A percentile compares a stretch with the other conserved stretches of the same genome.
Conservation (phyloP, 2,113 vertebrate genomes). For the Oncorhynchus masou region DNA sequence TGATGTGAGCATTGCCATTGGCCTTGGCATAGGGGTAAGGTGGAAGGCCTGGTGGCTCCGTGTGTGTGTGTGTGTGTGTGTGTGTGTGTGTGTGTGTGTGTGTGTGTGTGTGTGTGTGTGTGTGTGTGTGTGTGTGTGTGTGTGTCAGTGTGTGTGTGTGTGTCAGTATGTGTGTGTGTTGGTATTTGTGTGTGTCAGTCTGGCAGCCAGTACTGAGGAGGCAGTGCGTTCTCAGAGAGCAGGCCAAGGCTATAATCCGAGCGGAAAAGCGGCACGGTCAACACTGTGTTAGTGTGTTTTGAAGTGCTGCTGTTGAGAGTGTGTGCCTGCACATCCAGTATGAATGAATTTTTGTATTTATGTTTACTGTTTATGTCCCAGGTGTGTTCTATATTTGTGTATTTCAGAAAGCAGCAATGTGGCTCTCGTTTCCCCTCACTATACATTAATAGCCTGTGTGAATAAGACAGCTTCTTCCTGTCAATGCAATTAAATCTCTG, state of each 20-base stretch:
- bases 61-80: background rate
- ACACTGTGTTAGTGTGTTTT: background rate
- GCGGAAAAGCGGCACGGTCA: slow-evolving; percentile 12
- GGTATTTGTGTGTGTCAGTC: background rate
- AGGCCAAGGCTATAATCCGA: slow-evolving; percentile 16
- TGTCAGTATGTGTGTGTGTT: background rate
- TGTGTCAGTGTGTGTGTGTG: no score
- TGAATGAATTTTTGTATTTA: background rate
- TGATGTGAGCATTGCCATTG: background rate
- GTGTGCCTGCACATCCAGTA: background rate
- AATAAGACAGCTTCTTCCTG: background rate
- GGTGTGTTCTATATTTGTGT: background rate
- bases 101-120: no score
- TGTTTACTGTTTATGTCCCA: background rate
- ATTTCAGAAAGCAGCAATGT: background rate
- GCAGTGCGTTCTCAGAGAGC: slow-evolving; percentile 10
- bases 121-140: no score
- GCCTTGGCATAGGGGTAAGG: background rate
- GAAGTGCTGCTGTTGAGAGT: background rate
- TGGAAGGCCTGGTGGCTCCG: background rate
- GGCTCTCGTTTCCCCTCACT: background rate
- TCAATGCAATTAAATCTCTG: background rate
- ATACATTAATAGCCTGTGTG: no score
- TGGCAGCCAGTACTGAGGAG: slow-evolving; percentile 21
- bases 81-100: slow-evolving; percentile 4